Evolutionary conservation across 2,888 invertebrate species (phyloP), one percentile per base, ranked within the genome.

Genomic region (Frankliniella fusca): DNA sequence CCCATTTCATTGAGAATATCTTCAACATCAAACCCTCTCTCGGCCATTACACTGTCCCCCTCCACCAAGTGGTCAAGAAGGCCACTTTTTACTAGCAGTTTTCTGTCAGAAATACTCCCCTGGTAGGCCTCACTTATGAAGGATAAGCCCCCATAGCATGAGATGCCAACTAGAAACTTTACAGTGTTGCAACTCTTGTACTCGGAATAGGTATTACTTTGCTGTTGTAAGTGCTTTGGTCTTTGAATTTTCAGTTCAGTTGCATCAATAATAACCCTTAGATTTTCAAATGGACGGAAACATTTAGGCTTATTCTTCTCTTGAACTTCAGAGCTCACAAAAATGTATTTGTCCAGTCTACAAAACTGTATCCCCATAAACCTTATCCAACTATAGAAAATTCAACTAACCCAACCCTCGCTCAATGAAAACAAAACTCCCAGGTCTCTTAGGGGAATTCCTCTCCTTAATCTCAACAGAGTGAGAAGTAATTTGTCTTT

Each of bases 21-120:
- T 61, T 81, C 54, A 12, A 81, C 28, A 20, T 81, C 65, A 81
- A 81, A 81, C 11, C 81, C 81, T 38, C 38, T 81, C 15, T 81
- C 81, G 18, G 76, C 81, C 81, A 81, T 81, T 11, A 81, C 38
- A 11, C 27, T n/a, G 76, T 81, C 81, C 11, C 81, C 70, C 11
- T 7, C 70, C 20, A 23, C 23, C n/a, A 50, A 28, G n/a, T n/a
- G 49, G 15, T 50, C 23, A 12, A 48, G n/a, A 11, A 81, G 20
- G 10, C 27, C 49, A 28, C 65, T 28, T 23, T 65, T 20, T 76
- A n/a, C 54, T 11, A 76, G 20, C 79, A 81, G n/a, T 76, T 76
- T 50, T 11, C 81, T 70, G 38, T 81, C 81, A 81, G 23, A 23
- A 28, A 61, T 81, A 27, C 61, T 27, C 76, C 81, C 81, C 27